phyloP scores from a whole-genome alignment of 2,797 vertebrate genomes.

The Sparidentex hasta region DNA sequence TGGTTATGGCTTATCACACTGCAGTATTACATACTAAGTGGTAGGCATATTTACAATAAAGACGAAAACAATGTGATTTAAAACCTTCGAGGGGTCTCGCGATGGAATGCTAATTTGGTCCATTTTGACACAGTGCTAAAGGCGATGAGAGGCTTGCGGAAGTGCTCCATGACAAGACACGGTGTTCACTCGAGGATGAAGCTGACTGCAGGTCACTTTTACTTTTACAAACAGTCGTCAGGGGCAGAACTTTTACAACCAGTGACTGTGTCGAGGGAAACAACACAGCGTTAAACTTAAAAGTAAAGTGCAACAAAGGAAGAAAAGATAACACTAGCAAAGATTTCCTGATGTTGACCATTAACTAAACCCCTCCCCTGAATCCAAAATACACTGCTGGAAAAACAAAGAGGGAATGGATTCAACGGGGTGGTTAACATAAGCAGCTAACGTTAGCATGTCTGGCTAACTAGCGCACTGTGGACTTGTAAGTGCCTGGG shows the following conservation, averaged over 20 bases:
- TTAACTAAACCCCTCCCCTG: background rate
- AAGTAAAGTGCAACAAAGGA: background rate
- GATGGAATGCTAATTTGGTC: constrained; percentile 74
- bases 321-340: background rate
- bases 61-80: constrained; percentile 36
- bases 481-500: background rate
- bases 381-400: background rate
- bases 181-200: constrained; percentile 7
- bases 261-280: background rate
- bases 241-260: constrained; percentile 6
- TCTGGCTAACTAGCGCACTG: background rate
- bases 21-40: constrained; percentile 37
- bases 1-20: constrained; percentile 78
- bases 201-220: constrained; percentile 15
- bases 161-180: constrained; percentile 30
- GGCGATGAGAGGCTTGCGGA: constrained; percentile 41
- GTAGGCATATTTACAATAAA: constrained; percentile 46
- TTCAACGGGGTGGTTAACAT: background rate
- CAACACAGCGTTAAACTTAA: constrained; percentile 11
- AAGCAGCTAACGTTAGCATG: background rate
- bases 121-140: constrained; percentile 71
- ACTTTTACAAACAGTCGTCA: constrained; percentile 23
- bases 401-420: background rate
- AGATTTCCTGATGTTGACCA: background rate
- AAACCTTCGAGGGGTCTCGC: constrained; percentile 35